phyloP scores from a whole-genome alignment of 1,140 invertebrate genomes.

The Asobara japonica region DNA sequence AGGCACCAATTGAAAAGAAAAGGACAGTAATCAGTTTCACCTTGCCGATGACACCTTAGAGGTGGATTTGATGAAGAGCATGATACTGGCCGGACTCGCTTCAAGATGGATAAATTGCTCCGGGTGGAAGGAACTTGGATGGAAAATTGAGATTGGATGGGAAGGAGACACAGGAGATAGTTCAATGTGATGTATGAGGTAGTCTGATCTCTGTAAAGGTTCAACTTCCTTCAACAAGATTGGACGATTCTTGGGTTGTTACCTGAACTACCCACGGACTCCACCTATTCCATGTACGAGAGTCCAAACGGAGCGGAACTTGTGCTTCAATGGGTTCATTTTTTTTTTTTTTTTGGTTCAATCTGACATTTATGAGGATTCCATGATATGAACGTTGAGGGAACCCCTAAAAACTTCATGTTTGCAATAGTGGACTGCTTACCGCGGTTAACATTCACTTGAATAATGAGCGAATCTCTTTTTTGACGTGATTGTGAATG shows the following conservation, averaged over 20 bases:
- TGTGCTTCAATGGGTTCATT: not conserved
- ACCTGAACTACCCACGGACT: not conserved
- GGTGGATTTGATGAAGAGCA: slow-evolving; percentile 31
- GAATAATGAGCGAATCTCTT: too few relatives aligned
- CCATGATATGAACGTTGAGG: too few relatives aligned
- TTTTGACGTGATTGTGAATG: too few relatives aligned
- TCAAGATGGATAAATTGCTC: slow-evolving; percentile 29
- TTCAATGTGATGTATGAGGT: not conserved
- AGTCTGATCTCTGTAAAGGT: not conserved
- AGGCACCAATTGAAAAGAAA: too few relatives aligned
- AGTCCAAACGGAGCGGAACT: not conserved
- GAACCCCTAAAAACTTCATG: too few relatives aligned
- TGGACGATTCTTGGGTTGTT: slow-evolving; percentile 9
- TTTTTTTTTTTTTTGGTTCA: not conserved
- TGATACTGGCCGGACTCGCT: slow-evolving; percentile 23
- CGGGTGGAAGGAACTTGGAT: not conserved
- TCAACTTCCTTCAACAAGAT: slow-evolving; percentile 14
- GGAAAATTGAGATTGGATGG: slow-evolving; percentile 44
- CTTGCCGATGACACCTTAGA: not conserved
- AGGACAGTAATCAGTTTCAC: not conserved
- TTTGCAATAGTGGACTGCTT: too few relatives aligned
- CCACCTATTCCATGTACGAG: slow-evolving; percentile 18
- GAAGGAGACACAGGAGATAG: not conserved
- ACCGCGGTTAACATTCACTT: too few relatives aligned
- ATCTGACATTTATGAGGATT: not conserved